Base-by-base conservation (phyloP, 2,113 vertebrate genomes). In the Tilapia sparmanii region DNA sequence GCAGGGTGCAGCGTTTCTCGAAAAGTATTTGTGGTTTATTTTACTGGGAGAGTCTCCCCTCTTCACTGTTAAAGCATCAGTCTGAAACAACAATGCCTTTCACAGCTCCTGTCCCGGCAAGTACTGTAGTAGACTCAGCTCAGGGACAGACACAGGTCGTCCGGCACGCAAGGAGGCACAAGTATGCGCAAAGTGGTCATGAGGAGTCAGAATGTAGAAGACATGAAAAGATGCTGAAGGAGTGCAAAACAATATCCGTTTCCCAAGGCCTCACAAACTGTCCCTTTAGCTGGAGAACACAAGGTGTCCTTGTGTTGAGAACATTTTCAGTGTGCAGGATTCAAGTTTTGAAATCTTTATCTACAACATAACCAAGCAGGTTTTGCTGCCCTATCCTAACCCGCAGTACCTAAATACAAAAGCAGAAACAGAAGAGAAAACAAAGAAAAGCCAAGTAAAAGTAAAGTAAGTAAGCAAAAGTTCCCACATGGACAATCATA, bases 21-120 rank as follows among this genome's bases (percentile, higher is more conserved):
- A 81, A 42, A 86, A 87, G 68, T 81, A 86, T 89, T 89, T 91
- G 86, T 55, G 93, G 90, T 94, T 95, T 93, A 82, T 95, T 96
- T 95, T 85, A 93, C 87, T 89, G 79, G 66, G 83, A 73, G 88
- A 86, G 87, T 80, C 83, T 82, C 91, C 81, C 24, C 40, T 80
- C 55, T 54, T 63, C 40, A 4, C 29, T 4, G 52, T 87, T 68
- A 84, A 91, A 86, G 84, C 50, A n/a, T 81, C 80, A 22, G 26
- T 83, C 84, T 26, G 35, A 78, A 87, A 29, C 45, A 54, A 24
- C 11, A 13, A 45, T 52, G 68, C 57, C 53, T 66, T 68, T 91
- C 38, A 86, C 86, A 90, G 26, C 84, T 78, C 47, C 50, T 13
- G 80, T 87, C 61, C 80, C 33, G 1, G 5, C 10, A 57, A 68